Percentiles rank a stretch among this genome's conserved stretches.
These are phyloP conservation scores for Drosophila nasuta DNA, from an alignment of 1,140 invertebrate genomes.

Conservation along the genomic window DNA sequence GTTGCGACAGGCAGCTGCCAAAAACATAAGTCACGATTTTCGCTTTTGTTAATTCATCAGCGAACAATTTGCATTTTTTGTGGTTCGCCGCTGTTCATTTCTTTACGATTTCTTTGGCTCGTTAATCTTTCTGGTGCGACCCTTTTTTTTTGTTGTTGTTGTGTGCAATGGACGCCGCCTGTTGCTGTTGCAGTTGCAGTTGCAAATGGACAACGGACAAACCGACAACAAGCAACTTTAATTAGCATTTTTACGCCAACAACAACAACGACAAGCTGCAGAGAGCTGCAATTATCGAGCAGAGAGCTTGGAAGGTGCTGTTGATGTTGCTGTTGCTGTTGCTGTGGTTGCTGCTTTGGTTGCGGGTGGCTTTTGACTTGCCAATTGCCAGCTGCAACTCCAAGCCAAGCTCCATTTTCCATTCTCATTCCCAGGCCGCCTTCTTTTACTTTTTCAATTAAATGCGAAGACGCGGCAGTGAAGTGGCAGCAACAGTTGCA, in stretches of 20 bases:
- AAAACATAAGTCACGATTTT: constrained; percentile 84
- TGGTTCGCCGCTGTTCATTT: constrained; percentile 63
- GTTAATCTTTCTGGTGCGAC: constrained; percentile 75
- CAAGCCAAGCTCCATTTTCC: constrained; percentile 44
- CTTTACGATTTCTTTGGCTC: constrained; percentile 78
- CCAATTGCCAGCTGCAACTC: constrained; percentile 56
- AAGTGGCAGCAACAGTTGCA: constrained; percentile 30
- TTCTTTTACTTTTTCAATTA: constrained; percentile 69
- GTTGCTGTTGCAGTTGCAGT: not conserved
- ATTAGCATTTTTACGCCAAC: constrained; percentile 80
- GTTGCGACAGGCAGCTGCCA: constrained; percentile 74
- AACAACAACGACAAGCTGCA: constrained; percentile 36
- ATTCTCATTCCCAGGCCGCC: constrained; percentile 60
- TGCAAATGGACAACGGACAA: constrained; percentile 28
- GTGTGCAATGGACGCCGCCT: constrained; percentile 6
- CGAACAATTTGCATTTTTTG: constrained; percentile 82
- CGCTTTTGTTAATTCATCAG: constrained; percentile 84
- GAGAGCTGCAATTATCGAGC: constrained; percentile 35
- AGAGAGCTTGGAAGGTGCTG: constrained; percentile 11
- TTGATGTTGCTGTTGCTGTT: not conserved
- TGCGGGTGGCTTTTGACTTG: constrained; percentile 30
- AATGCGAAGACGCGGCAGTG: constrained; percentile 54
- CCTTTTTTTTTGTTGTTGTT: constrained; percentile 32
- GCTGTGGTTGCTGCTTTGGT: constrained; percentile 26
- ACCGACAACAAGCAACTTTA: constrained; percentile 73